These are phyloP conservation scores for Staurois parvus DNA, from an alignment of 2,797 vertebrate species.

Conservation along the genomic window DNA sequence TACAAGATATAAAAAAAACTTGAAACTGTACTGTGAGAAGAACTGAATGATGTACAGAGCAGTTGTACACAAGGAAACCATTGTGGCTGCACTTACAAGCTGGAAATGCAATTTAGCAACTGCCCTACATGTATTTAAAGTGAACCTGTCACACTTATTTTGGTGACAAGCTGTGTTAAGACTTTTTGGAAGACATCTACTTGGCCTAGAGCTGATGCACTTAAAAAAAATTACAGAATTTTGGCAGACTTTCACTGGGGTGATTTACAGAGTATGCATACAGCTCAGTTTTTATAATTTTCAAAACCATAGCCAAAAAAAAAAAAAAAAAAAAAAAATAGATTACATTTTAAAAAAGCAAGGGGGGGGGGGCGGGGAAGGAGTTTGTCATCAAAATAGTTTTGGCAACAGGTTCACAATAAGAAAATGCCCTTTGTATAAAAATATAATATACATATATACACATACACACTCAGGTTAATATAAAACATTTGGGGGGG, in stretches of 20 bases:
- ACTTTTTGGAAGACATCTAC: background rate
- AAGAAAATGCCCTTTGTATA: conserved; percentile 47
- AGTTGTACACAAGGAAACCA: conserved; percentile 25
- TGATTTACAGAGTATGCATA: too few relatives aligned
- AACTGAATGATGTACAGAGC: conserved; percentile 44
- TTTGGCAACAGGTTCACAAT: conserved; percentile 5
- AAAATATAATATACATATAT: conserved; percentile 31
- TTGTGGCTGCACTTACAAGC: background rate
- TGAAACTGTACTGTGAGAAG: conserved; percentile 15
- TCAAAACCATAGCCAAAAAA: too few relatives aligned
- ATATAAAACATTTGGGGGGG: conserved; percentile 23
- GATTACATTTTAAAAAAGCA: too few relatives aligned
- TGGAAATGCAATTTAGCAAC: conserved; percentile 9
- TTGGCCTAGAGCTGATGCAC: background rate
- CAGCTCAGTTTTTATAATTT: too few relatives aligned
- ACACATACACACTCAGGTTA: conserved; percentile 31
- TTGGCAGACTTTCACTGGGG: too few relatives aligned
- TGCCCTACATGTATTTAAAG: conserved; percentile 9
- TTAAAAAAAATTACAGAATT: background rate
- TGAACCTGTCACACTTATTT: background rate
- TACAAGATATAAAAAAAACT: conserved; percentile 37
- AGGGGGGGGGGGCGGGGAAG: too few relatives aligned
- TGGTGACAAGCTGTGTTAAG: too few relatives aligned
- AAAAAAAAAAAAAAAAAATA: too few relatives aligned
- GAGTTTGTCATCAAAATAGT: background rate